phyloP scores from a whole-genome alignment of 2,888 invertebrate species.

The Trachelus tabidus region DNA sequence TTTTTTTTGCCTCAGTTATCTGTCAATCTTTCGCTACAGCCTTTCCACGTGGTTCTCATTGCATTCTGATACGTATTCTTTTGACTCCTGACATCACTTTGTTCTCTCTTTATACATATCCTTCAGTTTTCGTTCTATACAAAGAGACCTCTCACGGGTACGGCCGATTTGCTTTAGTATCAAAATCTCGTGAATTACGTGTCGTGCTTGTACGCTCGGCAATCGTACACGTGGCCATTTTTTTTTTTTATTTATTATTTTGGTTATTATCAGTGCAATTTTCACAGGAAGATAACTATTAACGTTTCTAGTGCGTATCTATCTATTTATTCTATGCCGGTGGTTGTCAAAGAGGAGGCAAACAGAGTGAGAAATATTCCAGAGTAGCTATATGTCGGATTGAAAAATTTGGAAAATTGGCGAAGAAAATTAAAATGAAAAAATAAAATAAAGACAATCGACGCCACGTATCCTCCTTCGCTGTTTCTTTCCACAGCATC shows the following conservation, averaged over 20 bases:
- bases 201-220: neutral
- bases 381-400: neutral
- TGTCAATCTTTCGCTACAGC: conserved; percentile 14
- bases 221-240: neutral
- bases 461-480: neutral
- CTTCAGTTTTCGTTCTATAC: neutral
- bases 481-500: neutral
- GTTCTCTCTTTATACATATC: no score
- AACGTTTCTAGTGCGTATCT: neutral
- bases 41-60: conserved; percentile 14
- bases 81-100: neutral
- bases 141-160: neutral
- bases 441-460: no score
- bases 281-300: neutral
- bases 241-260: neutral
- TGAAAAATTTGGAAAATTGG: neutral
- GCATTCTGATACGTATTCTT: conserved; percentile 10
- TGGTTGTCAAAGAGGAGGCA: neutral
- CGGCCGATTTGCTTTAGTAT: neutral
- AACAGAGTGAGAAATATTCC: neutral
- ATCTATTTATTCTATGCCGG: neutral
- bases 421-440: neutral
- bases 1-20: conserved; percentile 7
- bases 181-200: neutral
- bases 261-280: neutral